Evolutionary conservation across 2,888 invertebrate species (phyloP).

Genomic region (Balanococcus diminutus): DNA sequence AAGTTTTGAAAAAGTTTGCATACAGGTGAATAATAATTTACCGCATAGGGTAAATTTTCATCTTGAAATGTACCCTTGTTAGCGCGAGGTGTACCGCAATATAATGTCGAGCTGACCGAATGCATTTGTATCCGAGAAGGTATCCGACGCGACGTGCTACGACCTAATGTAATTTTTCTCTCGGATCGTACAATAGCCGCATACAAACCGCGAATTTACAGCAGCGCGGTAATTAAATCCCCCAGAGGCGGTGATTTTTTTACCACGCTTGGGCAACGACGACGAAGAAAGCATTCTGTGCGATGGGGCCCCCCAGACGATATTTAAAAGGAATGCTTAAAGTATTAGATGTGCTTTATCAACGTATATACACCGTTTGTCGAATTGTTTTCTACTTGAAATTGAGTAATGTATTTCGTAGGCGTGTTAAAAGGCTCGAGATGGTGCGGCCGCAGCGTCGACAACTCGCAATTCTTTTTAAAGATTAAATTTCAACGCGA

Average conservation of each 20-base stretch:
- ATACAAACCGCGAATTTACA: background rate
- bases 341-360: background rate
- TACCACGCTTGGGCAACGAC: background rate
- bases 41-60: background rate
- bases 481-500: constrained; percentile 3
- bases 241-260: background rate
- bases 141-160: no score
- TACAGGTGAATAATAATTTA: background rate
- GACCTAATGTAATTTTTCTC: background rate
- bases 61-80: background rate
- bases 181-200: background rate
- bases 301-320: background rate
- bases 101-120: background rate
- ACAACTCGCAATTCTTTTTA: background rate
- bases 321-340: background rate
- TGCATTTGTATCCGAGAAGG: background rate
- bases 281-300: no score
- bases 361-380: background rate
- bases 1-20: background rate
- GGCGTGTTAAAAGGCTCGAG: background rate
- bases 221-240: background rate
- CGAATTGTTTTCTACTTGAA: constrained; percentile 4
- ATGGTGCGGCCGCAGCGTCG: background rate
- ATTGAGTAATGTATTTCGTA: constrained; percentile 12
- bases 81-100: background rate